Percentiles rank a stretch among this genome's conserved stretches.
Evolutionary conservation across 2,797 vertebrate species (phyloP).

Genomic region (Tragelaphus oryx): DNA sequence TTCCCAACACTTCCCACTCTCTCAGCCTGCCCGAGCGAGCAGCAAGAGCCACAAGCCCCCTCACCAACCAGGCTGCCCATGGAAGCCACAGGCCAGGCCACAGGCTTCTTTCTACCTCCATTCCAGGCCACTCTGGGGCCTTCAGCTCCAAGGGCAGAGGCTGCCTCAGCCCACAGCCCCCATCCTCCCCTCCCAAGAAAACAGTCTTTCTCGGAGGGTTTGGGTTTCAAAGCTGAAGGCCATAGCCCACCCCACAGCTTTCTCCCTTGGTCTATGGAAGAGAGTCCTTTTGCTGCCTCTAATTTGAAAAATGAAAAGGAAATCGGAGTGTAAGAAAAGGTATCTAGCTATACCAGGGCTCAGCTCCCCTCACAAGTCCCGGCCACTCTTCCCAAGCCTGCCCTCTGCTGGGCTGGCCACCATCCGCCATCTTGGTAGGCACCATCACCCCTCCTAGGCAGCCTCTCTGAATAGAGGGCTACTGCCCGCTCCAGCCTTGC

Average conservation of each 20-base stretch:
- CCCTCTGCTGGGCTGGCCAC: not conserved
- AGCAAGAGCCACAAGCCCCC: not conserved
- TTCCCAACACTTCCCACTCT: not conserved
- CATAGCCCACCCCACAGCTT: accelerated
- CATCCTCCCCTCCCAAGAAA: accelerated
- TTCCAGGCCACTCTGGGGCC: not conserved
- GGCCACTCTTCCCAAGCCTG: not conserved
- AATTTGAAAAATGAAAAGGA: not conserved
- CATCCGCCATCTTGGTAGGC: not conserved
- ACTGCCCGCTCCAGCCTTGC: not conserved
- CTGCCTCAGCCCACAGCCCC: not conserved
- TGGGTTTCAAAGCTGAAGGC: not conserved
- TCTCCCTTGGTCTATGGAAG: not conserved
- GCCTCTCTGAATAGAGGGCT: not conserved
- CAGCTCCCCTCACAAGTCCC: accelerated
- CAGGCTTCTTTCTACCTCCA: not conserved
- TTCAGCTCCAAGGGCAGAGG: not conserved
- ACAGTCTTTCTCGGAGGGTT: accelerated
- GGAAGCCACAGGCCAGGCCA: not conserved
- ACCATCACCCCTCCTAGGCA: not conserved
- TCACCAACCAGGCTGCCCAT: not conserved
- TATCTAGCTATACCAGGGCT: not conserved
- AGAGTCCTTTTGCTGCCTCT: not conserved
- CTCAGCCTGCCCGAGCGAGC: accelerated
- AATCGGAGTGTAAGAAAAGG: not conserved